Base-by-base conservation (phyloP, 2,888 invertebrate genomes). In the Amphipyra berbera region DNA sequence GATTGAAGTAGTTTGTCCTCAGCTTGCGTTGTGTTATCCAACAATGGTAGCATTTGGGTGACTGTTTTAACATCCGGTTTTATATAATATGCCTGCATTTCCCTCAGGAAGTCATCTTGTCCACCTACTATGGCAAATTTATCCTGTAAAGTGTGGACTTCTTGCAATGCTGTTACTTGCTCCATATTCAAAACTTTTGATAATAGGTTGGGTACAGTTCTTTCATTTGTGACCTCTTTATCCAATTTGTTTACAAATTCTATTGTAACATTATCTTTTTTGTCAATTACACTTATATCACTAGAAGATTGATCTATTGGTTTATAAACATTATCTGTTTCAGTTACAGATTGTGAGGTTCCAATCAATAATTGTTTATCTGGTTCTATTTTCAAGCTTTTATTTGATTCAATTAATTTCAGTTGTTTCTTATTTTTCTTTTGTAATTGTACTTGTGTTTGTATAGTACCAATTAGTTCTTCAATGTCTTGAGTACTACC, bases 71-170 rank as follows among this genome's bases (percentile, higher is more conserved):
- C 95, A 88, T 98, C 96, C 1, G 99, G 98, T 13, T 92, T 92
- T 0, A 97, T 96, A 8, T 95, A 90, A 79, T 96, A 95, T 0
- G 87, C 84, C 62, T 95, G 88, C 98, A 99, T 98, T 85, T 96
- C 96, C 52, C 96, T 90, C 0, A 99, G 85, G 80, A 98, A 96
- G n/a, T 97, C 97, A 0, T 95, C 95, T 41, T 96, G 91, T 0
- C 98, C 98, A 14, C 99, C 99, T 40, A 98, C 90, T 30, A 99
- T 91, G 30, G 97, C 91, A 82, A 98, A 95, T 75, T 97, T 95
- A 78, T 97, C 97, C 81, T 96, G 95, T 1, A 96, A 88, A 52
- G 94, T 94, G 33, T 88, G 91, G 0, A 97, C 92, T 86, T 96
- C 95, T 73, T 95, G 90, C 21, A 97, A 83, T 10, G 95, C 89